Evolutionary conservation across 64 coral and sea anemone genomes (phyloP).

Genomic region (Anthopleura sola): DNA sequence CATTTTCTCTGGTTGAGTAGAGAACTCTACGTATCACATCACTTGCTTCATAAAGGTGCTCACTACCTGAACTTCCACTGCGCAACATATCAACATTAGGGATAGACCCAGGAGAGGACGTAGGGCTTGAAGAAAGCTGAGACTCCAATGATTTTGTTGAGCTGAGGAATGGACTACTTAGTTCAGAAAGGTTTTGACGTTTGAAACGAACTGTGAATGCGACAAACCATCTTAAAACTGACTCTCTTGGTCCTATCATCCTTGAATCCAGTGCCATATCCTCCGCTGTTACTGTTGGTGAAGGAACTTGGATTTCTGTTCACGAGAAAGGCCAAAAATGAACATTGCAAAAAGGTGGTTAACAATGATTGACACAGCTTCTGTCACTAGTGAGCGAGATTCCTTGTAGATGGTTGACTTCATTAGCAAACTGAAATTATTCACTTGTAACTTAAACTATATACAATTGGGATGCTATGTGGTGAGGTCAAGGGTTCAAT

Average conservation of each 20-base stretch:
- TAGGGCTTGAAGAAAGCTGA: conserved; percentile 48
- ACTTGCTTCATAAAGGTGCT: conserved; percentile 76
- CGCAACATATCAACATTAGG: conserved; percentile 4
- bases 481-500: too few relatives aligned
- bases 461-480: too few relatives aligned
- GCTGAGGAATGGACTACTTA: conserved; percentile 27
- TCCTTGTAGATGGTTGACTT: too few relatives aligned
- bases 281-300: conserved; percentile 19
- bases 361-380: too few relatives aligned
- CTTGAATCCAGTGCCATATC: conserved; percentile 25
- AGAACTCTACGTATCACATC: conserved; percentile 84
- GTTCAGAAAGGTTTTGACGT: conserved; percentile 30
- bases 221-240: conserved; percentile 87
- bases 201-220: conserved; percentile 86
- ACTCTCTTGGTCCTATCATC: conserved; percentile 69
- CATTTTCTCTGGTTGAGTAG: conserved; percentile 86
- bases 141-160: conserved; percentile 55
- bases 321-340: neutral
- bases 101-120: conserved; percentile 24
- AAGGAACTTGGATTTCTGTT: conserved; percentile 51
- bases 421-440: too few relatives aligned
- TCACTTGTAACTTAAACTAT: too few relatives aligned
- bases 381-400: too few relatives aligned
- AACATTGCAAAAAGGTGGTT: neutral
- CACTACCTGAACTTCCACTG: conserved; percentile 38